Conservation (phyloP, 2,888 invertebrate genomes). For the Agriotes lineatus region DNA sequence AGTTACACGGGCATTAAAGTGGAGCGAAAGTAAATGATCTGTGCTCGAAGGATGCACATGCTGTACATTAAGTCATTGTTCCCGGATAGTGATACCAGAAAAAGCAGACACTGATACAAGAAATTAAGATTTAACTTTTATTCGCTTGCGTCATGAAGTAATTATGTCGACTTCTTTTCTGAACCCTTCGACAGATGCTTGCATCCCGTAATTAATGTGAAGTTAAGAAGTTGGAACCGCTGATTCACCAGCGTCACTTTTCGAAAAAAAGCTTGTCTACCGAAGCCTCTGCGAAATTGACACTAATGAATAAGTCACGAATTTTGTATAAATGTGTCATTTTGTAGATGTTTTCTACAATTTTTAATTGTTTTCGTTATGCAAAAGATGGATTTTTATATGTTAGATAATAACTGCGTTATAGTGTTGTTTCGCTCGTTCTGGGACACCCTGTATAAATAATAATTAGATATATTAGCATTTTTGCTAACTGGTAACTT, state of each 20-base stretch:
- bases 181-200: constrained; percentile 21
- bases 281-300: constrained; percentile 13
- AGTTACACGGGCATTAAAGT: constrained; percentile 39
- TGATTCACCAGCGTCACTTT: neutral
- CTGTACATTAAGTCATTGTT: constrained; percentile 50
- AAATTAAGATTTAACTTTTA: constrained; percentile 41
- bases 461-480: too few species aligned
- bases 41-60: constrained; percentile 44
- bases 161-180: constrained; percentile 27
- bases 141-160: constrained; percentile 42
- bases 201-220: constrained; percentile 27
- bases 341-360: too few species aligned
- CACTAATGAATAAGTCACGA: constrained; percentile 1
- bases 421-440: too few species aligned
- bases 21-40: constrained; percentile 33
- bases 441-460: too few species aligned
- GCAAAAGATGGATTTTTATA: too few species aligned
- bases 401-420: too few species aligned
- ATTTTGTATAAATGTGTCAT: too few species aligned
- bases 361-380: too few species aligned
- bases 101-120: constrained; percentile 37
- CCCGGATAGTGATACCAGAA: constrained; percentile 44
- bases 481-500: too few species aligned
- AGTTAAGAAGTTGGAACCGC: neutral
- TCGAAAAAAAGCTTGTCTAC: constrained; percentile 11